These are phyloP conservation scores for Cerastis leucographa DNA, from an alignment of 2,888 invertebrate species.

Conservation along the genomic window DNA sequence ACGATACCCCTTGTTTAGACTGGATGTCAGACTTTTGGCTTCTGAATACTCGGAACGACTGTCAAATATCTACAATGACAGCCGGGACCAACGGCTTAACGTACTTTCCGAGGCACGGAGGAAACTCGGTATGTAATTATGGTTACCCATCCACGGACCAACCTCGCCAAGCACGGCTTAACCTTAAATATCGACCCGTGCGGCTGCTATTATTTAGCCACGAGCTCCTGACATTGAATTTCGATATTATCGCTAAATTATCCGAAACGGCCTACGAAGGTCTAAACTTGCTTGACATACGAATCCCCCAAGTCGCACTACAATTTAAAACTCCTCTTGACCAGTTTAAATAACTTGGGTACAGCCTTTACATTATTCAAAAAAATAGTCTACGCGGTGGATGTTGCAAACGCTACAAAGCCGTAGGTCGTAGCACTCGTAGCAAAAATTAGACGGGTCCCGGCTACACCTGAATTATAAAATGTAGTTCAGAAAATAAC, in stretches of 20 bases:
- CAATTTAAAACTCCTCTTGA: neutral
- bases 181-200: too few species aligned
- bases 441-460: neutral
- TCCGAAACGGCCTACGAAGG: neutral
- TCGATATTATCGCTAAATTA: neutral
- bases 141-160: too few species aligned
- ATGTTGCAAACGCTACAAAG: constrained; percentile 20
- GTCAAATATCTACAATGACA: too few species aligned
- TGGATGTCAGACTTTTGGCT: too few species aligned
- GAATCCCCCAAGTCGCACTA: neutral
- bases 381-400: neutral
- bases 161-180: too few species aligned
- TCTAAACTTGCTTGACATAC: neutral
- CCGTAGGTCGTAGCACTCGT: constrained; percentile 35
- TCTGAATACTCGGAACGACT: too few species aligned
- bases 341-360: neutral
- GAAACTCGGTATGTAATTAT: too few species aligned
- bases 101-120: too few species aligned
- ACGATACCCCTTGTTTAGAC: too few species aligned
- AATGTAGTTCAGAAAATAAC: constrained; percentile 17
- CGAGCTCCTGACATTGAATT: too few species aligned
- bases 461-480: neutral
- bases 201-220: too few species aligned
- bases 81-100: too few species aligned
- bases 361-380: neutral